Evolutionary conservation across 2,888 invertebrate genomes (phyloP), one percentile per base, ranked within the genome.

Genomic region (Penaeus monodon): DNA sequence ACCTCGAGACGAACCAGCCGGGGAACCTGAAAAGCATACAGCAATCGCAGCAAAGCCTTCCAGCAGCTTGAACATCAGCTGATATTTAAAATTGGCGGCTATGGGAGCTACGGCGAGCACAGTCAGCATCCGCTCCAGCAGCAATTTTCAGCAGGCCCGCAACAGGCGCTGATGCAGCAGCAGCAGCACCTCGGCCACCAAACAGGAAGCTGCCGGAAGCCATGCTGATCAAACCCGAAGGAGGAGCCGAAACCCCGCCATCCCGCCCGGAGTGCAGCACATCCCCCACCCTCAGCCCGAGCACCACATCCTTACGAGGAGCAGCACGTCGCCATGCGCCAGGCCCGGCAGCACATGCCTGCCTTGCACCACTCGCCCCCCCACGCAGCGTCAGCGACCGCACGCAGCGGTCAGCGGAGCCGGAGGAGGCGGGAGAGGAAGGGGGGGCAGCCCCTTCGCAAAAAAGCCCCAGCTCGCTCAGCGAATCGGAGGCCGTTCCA

Each of bases 1-100:
- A 73, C 27, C 49, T 82, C 6, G 33, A 70, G 38, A 49, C 82
- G n/a, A 63, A 57, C 14, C 70, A 82, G 20, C 57, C 73, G 27
- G n/a, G 49, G 33, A 29, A 22, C 73, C 63, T 57, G 44, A 63
- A 70, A 63, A 73, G n/a, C 63, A 57, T 70, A 10, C 66, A 38
- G 24, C 82, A 82, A 20, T 70, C 57, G 8, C 81, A 81, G 63
- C 85, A 80, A n/a, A n/a, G 85, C 80, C 38, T 80, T 79, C 65
- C 49, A 64, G 14, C 80, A 80, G 33, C 73, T 85, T n/a, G 80
- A 85, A 57, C 80, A 70, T 63, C 82, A 82, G 24, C 85, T 74
- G 1, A 80, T 80, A 65, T 64, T 29, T 73, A 57, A 49, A 38
- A 64, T 74, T n/a, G 64, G 63, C 44, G 64, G 29, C 22, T 80